Conservation (phyloP, 2,888 invertebrate species). For the Sarcophaga carnaria region DNA sequence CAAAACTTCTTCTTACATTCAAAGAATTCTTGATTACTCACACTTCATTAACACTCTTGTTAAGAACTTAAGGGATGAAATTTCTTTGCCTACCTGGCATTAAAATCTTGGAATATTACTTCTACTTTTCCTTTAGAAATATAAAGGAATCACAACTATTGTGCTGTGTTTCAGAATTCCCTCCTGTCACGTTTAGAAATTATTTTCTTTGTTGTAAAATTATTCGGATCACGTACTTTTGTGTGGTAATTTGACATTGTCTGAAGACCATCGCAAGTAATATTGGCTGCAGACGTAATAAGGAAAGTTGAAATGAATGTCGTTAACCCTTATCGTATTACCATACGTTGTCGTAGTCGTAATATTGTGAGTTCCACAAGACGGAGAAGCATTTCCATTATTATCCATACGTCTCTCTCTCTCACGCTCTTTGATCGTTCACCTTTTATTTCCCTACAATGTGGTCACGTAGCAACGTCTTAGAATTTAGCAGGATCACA, state of each 20-base stretch:
- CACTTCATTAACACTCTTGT: neutral
- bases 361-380: too few relatives aligned
- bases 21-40: neutral
- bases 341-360: too few relatives aligned
- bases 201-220: too few relatives aligned
- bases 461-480: slow-evolving; percentile 7
- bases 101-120: neutral
- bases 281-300: too few relatives aligned
- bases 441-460: neutral
- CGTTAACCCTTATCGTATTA: too few relatives aligned
- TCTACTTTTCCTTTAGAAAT: neutral
- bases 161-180: neutral
- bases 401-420: too few relatives aligned
- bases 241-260: too few relatives aligned
- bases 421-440: neutral
- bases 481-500: slow-evolving; percentile 16
- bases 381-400: too few relatives aligned
- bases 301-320: too few relatives aligned
- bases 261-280: too few relatives aligned
- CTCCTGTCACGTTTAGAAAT: neutral
- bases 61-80: neutral
- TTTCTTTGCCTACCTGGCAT: neutral
- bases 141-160: neutral
- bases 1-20: neutral
- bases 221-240: too few relatives aligned